These are phyloP conservation scores for Rhincodon typus DNA, from an alignment of 2,797 vertebrate species.

Conservation along the genomic window DNA sequence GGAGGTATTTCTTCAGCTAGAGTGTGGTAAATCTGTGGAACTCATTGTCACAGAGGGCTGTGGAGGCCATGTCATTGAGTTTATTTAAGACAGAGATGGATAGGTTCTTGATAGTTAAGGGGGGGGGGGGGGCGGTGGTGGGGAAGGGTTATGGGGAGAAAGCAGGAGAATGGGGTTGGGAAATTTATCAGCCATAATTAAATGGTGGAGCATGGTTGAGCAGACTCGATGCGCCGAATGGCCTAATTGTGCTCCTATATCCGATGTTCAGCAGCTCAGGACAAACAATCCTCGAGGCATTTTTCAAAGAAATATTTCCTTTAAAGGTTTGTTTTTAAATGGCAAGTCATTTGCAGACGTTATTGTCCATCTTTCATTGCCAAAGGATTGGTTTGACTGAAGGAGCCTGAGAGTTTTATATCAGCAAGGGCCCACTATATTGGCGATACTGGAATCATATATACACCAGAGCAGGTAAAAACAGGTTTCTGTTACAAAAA, in stretches of 20 bases:
- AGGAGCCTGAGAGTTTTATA: neutral
- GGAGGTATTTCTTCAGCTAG: too few relatives aligned
- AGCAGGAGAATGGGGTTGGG: too few relatives aligned
- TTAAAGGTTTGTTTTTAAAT: neutral
- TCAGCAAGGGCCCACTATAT: neutral
- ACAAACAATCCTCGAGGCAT: neutral
- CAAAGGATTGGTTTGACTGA: neutral
- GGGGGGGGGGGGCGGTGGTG: too few relatives aligned
- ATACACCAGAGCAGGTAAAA: neutral
- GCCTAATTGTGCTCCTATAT: neutral
- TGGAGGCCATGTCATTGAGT: too few relatives aligned
- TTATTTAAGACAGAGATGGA: too few relatives aligned
- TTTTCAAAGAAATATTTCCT: neutral
- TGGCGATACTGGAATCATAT: neutral
- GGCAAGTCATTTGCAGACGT: neutral
- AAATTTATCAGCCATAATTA: too few relatives aligned
- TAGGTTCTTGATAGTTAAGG: too few relatives aligned
- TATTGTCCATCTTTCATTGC: neutral
- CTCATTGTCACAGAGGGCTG: too few relatives aligned
- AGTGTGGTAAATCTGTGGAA: too few relatives aligned
- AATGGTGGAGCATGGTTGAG: too few relatives aligned
- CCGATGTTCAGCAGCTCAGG: neutral
- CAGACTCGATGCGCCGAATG: too few relatives aligned
- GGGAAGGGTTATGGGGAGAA: too few relatives aligned
- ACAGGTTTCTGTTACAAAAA: neutral